Evolutionary conservation across 1,140 invertebrate species (phyloP), one percentile per base, ranked within the genome.

Genomic region (Hirudo medicinalis): DNA sequence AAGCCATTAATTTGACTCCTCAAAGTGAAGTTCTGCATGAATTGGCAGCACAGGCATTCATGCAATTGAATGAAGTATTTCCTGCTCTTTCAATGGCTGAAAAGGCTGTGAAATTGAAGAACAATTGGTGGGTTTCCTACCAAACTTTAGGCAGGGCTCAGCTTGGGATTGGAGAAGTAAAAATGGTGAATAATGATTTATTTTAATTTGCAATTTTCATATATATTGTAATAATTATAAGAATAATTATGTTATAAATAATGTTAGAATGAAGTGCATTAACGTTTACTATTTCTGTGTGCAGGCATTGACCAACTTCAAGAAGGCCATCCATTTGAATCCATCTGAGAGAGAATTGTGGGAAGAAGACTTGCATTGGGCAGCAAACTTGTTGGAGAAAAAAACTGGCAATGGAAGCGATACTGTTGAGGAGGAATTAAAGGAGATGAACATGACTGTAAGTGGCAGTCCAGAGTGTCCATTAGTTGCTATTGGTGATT

Each of bases 81-180:
- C 78, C 79, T 67, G 79, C 79, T 13, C 74, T 80, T 8, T 68
- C 75, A 40, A 72, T 77, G 68, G 82, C 82, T 20, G 75, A 78
- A 66, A 76, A 77, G 72, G 77, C 78, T 29, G 76, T 80, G 0
- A 72, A 78, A 25, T 19, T 81, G 13, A 77, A 78, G 25, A 80
- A 82, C n/a, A 75, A 69, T 8, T 84, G 82, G 82, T 83, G 81
- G 82, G 75, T 78, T 54, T 82, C 75, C 9, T 76, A 80, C 70
- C 83, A 84, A 74, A 84, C 83, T 8, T 75, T 83, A 32, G 83
- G 83, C 0, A 72, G 83, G 71, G 78, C 81, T 17, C 80, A 81
- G 67, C 74, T 83, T 36, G 80, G 80, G 32, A 70, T 83, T 9
- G 83, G 83, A 60, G 82, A 83, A 75, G 78, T 84, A 9, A 76